Conservation (phyloP, 2,797 vertebrate species). For the Merluccius polli region DNA sequence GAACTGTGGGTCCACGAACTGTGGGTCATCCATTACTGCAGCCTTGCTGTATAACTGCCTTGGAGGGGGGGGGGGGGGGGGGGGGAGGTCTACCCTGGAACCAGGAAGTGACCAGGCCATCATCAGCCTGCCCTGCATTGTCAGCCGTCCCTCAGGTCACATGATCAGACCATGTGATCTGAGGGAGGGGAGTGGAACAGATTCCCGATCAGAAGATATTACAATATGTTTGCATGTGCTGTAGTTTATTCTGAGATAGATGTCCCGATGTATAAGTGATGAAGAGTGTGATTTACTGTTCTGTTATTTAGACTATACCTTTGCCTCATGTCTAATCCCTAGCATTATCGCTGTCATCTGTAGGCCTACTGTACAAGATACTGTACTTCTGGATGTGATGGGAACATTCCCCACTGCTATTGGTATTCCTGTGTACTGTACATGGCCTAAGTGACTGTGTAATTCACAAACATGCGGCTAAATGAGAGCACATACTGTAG, state of each 20-base stretch:
- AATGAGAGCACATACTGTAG: constrained; percentile 32
- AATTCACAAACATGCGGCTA: constrained; percentile 35
- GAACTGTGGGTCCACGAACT: constrained; percentile 34
- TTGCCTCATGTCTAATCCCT: too few species aligned
- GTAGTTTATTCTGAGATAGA: too few species aligned
- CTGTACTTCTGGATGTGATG: constrained; percentile 44
- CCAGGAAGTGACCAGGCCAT: neutral
- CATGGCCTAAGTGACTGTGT: constrained; percentile 6
- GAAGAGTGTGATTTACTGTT: too few species aligned
- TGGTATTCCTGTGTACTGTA: constrained; percentile 26
- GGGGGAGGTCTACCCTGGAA: neutral
- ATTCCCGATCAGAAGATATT: neutral
- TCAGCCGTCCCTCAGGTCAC: too few species aligned
- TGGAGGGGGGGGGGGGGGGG: constrained; percentile 9
- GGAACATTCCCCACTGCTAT: constrained; percentile 14
- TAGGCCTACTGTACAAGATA: neutral
- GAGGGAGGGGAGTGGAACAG: neutral
- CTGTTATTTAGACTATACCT: too few species aligned
- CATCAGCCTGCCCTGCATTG: too few species aligned
- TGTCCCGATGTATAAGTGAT: too few species aligned
- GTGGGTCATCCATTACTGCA: constrained; percentile 58
- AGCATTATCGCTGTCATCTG: neutral
- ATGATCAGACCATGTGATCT: neutral
- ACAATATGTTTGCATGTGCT: too few species aligned
- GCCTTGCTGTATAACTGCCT: constrained; percentile 33